Percentiles rank a stretch among this genome's conserved stretches.
Evolutionary conservation across 2,888 invertebrate genomes (phyloP).

Genomic region (Synanthedon formicaeformis): DNA sequence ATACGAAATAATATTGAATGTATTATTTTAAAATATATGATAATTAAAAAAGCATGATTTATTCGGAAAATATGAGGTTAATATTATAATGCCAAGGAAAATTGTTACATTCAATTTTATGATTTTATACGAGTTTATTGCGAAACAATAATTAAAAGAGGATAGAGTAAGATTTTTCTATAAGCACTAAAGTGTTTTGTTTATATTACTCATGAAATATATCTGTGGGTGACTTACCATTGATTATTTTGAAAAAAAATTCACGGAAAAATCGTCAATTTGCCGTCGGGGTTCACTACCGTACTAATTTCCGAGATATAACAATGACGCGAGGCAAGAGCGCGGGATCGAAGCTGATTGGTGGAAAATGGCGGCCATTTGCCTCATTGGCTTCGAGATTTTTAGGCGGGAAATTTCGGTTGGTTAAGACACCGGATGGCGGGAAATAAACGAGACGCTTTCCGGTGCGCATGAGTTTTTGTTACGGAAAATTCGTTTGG

Average conservation of each 20-base stretch:
- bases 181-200: no score
- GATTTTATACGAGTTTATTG: no score
- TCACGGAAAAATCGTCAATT: slow-evolving; percentile 60
- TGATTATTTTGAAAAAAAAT: slow-evolving; percentile 32
- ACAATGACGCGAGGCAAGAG: slow-evolving; percentile 67
- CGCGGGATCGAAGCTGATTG: slow-evolving; percentile 61
- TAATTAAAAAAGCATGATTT: no score
- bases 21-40: no score
- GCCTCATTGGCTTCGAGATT: slow-evolving; percentile 41
- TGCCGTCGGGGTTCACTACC: slow-evolving; percentile 64
- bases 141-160: no score
- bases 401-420: slow-evolving; percentile 70
- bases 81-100: not conserved
- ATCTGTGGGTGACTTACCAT: slow-evolving; percentile 32
- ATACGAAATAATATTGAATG: no score
- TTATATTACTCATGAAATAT: no score
- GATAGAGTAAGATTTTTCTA: no score
- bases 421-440: slow-evolving; percentile 64
- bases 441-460: slow-evolving; percentile 57
- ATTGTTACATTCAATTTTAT: not conserved
- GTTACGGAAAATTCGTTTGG: slow-evolving; percentile 59
- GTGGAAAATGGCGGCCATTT: slow-evolving; percentile 62
- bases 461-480: slow-evolving; percentile 56
- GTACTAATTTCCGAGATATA: slow-evolving; percentile 70
- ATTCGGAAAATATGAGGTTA: no score